These are phyloP conservation scores for Brachionus angularis DNA, from an alignment of 1,140 invertebrate genomes.

Conservation along the genomic window DNA sequence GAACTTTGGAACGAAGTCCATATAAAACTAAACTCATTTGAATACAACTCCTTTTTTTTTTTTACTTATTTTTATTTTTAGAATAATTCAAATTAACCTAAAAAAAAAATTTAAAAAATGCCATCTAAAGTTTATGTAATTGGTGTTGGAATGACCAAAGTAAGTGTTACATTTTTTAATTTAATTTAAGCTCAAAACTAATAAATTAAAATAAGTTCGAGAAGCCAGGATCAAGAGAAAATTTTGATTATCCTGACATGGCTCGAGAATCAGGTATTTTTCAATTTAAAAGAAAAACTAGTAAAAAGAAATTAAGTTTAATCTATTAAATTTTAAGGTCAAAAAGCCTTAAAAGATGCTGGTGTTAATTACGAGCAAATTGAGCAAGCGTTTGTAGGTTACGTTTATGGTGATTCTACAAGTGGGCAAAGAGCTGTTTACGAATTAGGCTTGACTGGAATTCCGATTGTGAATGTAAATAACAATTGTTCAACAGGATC, in stretches of 20 bases:
- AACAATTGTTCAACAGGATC: slow-evolving; percentile 97
- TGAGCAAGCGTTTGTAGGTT: slow-evolving; percentile 84
- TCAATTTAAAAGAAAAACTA: too few species aligned
- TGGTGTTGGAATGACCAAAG: slow-evolving; percentile 94
- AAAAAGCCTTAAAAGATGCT: slow-evolving; percentile 80
- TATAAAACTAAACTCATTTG: too few species aligned
- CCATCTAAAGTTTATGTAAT: slow-evolving; percentile 74
- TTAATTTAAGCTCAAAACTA: too few species aligned
- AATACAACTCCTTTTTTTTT: too few species aligned
- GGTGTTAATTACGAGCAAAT: slow-evolving; percentile 73
- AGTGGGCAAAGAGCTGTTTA: slow-evolving; percentile 90
- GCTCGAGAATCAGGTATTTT: slow-evolving; percentile 79
- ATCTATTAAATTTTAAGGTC: slow-evolving; percentile 60
- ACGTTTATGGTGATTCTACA: slow-evolving; percentile 77
- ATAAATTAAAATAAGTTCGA: slow-evolving; percentile 64
- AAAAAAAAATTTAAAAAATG: slow-evolving; percentile 8
- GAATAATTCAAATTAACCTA: not conserved
- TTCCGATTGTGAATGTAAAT: slow-evolving; percentile 94
- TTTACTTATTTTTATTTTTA: too few species aligned
- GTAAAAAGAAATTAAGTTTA: not conserved
- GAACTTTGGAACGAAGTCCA: too few species aligned
- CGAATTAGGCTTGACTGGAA: slow-evolving; percentile 88
- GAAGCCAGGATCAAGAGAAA: slow-evolving; percentile 74
- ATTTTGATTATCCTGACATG: slow-evolving; percentile 88
- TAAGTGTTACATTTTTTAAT: too few species aligned